Evolutionary conservation across 2,113 vertebrate species (phyloP).

Genomic region (Gymnocephalus cernua): DNA sequence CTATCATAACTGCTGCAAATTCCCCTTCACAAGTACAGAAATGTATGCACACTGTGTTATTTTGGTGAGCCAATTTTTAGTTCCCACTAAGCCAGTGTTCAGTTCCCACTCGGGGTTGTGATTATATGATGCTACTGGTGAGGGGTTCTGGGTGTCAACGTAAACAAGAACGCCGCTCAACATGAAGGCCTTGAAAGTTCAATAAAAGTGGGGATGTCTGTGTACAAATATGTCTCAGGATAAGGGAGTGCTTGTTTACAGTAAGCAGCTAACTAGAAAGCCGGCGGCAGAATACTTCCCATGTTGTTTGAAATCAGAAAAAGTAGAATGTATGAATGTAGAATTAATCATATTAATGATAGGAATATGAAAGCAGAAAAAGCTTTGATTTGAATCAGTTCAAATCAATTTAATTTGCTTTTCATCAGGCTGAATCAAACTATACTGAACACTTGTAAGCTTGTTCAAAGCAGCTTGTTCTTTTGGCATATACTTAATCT

Average conservation of each 20-base stretch:
- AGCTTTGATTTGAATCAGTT: background rate
- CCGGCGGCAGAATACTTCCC: background rate
- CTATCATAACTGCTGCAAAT: conserved; percentile 35
- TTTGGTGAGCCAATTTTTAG: conserved; percentile 21
- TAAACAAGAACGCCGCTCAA: background rate
- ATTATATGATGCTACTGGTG: conserved; percentile 31
- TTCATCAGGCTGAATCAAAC: background rate
- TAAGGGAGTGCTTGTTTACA: conserved; percentile 1
- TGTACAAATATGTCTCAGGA: background rate
- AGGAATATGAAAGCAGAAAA: background rate
- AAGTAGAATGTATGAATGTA: background rate
- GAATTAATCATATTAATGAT: background rate
- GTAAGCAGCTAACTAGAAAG: background rate
- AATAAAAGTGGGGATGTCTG: background rate
- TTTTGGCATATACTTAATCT: too few relatives aligned
- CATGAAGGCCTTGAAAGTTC: background rate
- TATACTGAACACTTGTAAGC: background rate
- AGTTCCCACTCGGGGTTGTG: conserved; percentile 18
- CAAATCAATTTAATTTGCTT: background rate
- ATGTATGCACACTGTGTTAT: conserved; percentile 18
- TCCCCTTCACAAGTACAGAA: conserved; percentile 31
- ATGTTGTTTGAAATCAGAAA: background rate
- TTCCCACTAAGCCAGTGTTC: conserved; percentile 10
- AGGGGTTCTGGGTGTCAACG: conserved; percentile 4
- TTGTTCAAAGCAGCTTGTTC: background rate